Evolutionary conservation across 2,797 vertebrate genomes (phyloP).

Genomic region (Hafferia zeledoni): DNA sequence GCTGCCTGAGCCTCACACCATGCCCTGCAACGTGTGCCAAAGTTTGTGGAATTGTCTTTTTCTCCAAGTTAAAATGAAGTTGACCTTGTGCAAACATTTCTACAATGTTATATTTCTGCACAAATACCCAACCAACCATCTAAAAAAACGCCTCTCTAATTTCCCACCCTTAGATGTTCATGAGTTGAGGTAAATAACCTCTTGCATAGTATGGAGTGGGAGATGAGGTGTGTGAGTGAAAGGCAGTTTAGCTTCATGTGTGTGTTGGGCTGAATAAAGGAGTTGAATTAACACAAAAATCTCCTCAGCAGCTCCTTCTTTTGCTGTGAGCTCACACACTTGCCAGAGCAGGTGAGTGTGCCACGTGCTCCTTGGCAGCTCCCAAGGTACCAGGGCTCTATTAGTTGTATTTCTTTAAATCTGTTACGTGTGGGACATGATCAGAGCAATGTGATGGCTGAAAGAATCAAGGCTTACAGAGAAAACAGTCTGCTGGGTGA

Average conservation of each 20-base stretch:
- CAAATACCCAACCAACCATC: background rate
- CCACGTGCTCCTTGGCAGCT: background rate
- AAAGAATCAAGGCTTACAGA: slow-evolving; percentile 72
- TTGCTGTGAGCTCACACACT: background rate
- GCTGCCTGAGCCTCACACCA: background rate
- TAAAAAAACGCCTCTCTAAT: background rate
- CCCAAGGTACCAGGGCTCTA: background rate
- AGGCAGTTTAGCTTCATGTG: background rate
- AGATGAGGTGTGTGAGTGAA: background rate
- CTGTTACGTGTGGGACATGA: background rate
- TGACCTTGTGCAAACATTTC: background rate
- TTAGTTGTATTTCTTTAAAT: background rate
- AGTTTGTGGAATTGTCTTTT: background rate
- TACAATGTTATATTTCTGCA: background rate
- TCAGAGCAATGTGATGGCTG: slow-evolving; percentile 48
- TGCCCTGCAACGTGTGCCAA: fast-evolving
- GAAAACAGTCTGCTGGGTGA: slow-evolving; percentile 10
- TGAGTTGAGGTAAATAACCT: background rate
- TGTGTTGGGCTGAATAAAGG: slow-evolving; percentile 12
- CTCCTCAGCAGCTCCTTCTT: background rate
- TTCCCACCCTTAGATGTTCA: background rate
- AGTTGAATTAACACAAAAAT: background rate
- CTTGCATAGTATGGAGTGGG: background rate
- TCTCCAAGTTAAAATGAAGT: background rate
- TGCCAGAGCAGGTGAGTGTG: background rate